phyloP scores from a whole-genome alignment of 2,797 vertebrate species.

The Halcyon badia region DNA sequence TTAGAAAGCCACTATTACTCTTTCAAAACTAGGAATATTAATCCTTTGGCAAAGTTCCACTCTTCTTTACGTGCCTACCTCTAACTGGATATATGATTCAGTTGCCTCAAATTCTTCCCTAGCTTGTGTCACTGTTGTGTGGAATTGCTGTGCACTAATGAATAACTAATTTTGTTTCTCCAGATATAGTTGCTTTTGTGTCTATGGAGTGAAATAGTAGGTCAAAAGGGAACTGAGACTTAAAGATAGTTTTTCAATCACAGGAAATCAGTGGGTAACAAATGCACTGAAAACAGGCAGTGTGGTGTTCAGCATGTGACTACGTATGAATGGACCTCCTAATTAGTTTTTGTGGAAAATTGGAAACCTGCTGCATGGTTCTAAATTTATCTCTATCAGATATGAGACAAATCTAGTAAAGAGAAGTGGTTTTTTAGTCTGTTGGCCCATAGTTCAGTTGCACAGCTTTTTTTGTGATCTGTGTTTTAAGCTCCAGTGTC shows the following conservation, averaged over 20 bases:
- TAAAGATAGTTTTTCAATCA: neutral
- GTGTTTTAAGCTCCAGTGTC: neutral
- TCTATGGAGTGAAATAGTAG: constrained; percentile 14
- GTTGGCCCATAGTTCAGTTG: neutral
- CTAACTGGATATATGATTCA: neutral
- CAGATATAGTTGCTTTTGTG: neutral
- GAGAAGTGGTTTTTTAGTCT: neutral
- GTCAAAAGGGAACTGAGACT: neutral
- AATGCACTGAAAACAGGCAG: neutral
- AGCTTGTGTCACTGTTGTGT: neutral
- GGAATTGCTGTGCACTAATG: constrained; percentile 32
- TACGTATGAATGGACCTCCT: neutral
- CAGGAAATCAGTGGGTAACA: neutral
- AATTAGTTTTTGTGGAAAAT: neutral
- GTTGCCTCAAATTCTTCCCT: neutral
- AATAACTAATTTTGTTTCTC: constrained; percentile 58
- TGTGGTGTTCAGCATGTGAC: neutral
- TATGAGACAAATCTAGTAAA: neutral
- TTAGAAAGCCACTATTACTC: neutral
- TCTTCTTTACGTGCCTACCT: constrained; percentile 12
- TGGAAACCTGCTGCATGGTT: neutral
- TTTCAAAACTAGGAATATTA: constrained; percentile 12
- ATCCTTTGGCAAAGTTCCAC: neutral
- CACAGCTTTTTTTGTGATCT: neutral
- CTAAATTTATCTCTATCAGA: neutral